These are phyloP conservation scores for Hydrolagus affinis DNA, from an alignment of 2,113 vertebrate genomes.

Conservation along the genomic window DNA sequence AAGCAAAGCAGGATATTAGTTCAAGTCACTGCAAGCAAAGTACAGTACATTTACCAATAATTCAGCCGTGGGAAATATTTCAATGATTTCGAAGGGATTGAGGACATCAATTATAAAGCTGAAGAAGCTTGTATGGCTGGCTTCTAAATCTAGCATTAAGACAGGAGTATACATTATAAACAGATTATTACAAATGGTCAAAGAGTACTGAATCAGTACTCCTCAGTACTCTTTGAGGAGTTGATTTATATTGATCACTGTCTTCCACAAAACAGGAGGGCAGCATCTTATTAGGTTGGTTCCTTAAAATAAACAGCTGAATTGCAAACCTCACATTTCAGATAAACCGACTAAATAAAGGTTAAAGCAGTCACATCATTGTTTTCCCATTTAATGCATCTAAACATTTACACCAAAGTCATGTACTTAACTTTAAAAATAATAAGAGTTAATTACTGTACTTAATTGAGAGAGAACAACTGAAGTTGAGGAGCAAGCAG, in stretches of 20 bases:
- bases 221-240: not conserved
- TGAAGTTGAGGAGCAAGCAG: too few relatives aligned
- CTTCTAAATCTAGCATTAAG: too few relatives aligned
- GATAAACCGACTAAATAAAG: not conserved
- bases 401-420: not conserved
- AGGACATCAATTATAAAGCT: not conserved
- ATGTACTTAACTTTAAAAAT: not conserved
- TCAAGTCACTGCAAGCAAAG: slow-evolving; percentile 12
- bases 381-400: not conserved
- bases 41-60: not conserved
- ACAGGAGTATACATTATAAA: not conserved
- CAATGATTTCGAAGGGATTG: not conserved
- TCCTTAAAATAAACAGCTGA: not conserved
- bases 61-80: not conserved
- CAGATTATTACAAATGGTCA: not conserved
- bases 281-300: not conserved
- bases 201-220: not conserved
- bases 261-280: not conserved
- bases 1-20: not conserved
- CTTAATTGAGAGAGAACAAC: not conserved
- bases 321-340: not conserved
- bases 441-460: not conserved
- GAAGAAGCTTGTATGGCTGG: too few relatives aligned
- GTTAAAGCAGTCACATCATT: not conserved
- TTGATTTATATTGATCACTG: slow-evolving; percentile 2